Conservation (phyloP, 2,113 vertebrate genomes). For the Cercocebus atys region DNA sequence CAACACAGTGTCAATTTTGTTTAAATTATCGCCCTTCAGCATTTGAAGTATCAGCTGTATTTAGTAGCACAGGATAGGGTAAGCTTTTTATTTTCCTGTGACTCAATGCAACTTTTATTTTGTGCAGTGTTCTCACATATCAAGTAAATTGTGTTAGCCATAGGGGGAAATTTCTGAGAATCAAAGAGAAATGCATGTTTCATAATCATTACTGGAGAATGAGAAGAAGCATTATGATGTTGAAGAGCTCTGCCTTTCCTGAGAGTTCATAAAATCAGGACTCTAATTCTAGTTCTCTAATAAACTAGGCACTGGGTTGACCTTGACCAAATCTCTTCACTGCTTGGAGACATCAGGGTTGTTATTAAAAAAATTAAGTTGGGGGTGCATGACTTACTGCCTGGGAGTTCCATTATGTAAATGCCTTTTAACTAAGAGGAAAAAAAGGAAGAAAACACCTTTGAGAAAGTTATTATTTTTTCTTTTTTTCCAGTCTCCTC, state of each 20-base stretch:
- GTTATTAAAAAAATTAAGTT: neutral
- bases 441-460: neutral
- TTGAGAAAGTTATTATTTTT: neutral
- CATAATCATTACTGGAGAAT: conserved; percentile 56
- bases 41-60: conserved; percentile 73
- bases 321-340: neutral
- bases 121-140: conserved; percentile 65
- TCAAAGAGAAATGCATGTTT: conserved; percentile 71
- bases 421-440: neutral
- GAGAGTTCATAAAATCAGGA: conserved; percentile 42
- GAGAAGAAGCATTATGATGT: neutral
- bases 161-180: conserved; percentile 74
- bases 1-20: conserved; percentile 77
- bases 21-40: conserved; percentile 76
- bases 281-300: conserved; percentile 45
- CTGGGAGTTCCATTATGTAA: neutral
- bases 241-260: neutral
- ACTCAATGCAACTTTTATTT: conserved; percentile 74
- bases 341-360: neutral
- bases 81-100: conserved; percentile 75
- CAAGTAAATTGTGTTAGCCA: conserved; percentile 76
- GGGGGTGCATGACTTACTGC: neutral
- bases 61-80: conserved; percentile 74
- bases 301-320: conserved; percentile 1
- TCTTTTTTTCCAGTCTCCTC: neutral